Base-by-base conservation (phyloP, 1,140 invertebrate species). In the Ips nitidus region DNA sequence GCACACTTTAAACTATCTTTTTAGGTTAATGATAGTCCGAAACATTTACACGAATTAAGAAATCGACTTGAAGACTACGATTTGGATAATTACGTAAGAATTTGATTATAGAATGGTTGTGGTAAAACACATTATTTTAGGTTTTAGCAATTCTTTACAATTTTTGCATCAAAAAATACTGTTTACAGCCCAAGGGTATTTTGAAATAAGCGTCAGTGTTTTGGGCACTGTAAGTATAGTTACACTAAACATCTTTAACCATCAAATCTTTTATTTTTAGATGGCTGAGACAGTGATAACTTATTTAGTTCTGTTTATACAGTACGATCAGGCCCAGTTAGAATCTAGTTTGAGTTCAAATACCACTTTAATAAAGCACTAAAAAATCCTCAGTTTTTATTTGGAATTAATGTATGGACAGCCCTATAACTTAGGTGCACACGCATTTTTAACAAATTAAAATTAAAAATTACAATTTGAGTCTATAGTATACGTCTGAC, bases 231-330 rank as follows among this genome's bases (percentile, higher is more conserved):
- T 61, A 47, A 61, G 41, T 61, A 36, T 40, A 61, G 5, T 36
- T 5, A 22, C 8, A 22, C n/a, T 55, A 1, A 2, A 36, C 8
- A 55, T 55, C 0, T 55, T 55, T 5, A 37, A 5, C 2, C 37
- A 2, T 1, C 5, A 22, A 41, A 41, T n/a, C 4, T 59, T 2
- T 42, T n/a, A 5, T 61, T 1, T 61, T 22, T 43, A 61, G 59
- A 61, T 61, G 41, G 8, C 8, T 8, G 41, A 37, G 38, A 36
- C 37, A 4, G 39, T 61, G 36, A 38, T 61, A 45, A 61, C 42
- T 36, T 61, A 61, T 38, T 36, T 61, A 40, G 59, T 47, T 3
- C 59, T 61, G 22, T 61, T 61, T 40, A 61, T 61, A 22, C 59
- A 61, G 38, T 37, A 61, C 8, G 59, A 61, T 37, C 59, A 8